Evolutionary conservation across 2,113 vertebrate genomes (phyloP).

Genomic region (Microcebus griseorufus): DNA sequence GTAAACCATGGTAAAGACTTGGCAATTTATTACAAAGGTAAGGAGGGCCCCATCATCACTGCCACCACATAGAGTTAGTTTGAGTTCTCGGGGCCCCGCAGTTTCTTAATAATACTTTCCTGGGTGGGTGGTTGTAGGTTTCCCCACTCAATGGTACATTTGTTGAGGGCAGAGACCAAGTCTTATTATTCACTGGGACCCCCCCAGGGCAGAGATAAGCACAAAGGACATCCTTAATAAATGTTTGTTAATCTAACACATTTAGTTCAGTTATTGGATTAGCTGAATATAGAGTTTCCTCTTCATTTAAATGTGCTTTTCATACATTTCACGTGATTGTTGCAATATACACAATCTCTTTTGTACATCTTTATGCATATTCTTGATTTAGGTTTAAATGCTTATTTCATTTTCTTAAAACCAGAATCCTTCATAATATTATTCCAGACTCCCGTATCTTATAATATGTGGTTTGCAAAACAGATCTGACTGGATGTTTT

Average conservation of each 20-base stretch:
- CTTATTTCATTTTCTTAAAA: conserved; percentile 21
- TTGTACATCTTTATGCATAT: not conserved
- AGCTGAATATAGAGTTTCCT: not conserved
- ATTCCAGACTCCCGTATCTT: not conserved
- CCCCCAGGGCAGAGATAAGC: not conserved
- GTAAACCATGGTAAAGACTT: not conserved
- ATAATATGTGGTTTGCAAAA: not conserved
- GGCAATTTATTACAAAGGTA: not conserved
- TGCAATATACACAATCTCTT: not conserved
- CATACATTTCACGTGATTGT: not conserved
- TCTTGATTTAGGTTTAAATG: conserved; percentile 14
- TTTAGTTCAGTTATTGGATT: not conserved
- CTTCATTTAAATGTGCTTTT: not conserved
- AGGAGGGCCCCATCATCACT: not conserved
- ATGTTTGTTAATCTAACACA: not conserved
- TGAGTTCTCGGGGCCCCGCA: not conserved
- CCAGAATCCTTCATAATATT: not conserved
- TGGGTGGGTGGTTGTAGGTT: not conserved
- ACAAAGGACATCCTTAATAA: not conserved
- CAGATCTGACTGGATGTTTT: conserved; percentile 5
- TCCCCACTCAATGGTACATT: not conserved
- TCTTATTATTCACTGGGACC: not conserved
- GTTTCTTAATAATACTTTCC: not conserved
- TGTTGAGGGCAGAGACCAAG: not conserved
- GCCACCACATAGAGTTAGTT: not conserved